Evolutionary conservation across 2,888 invertebrate species (phyloP).

Genomic region (Dryocosmus kuriphilus): DNA sequence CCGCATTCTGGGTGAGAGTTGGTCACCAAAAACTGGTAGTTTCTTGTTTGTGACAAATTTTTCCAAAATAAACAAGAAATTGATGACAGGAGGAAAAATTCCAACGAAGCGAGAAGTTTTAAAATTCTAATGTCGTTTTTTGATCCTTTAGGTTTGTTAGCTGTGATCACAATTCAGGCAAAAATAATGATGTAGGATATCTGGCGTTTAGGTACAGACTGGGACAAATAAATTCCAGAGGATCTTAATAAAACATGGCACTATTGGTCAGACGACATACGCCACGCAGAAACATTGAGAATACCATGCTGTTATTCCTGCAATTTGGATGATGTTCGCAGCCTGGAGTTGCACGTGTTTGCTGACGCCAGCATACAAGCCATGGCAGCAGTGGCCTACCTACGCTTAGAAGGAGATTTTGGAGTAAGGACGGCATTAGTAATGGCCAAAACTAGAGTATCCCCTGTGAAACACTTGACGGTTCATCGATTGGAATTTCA

Average conservation of each 20-base stretch:
- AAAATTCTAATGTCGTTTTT: constrained; percentile 58
- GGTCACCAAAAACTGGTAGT: too few relatives aligned
- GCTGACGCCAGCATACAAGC: constrained; percentile 50
- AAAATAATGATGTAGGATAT: constrained; percentile 58
- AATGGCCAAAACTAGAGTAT: constrained; percentile 40
- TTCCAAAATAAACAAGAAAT: too few relatives aligned
- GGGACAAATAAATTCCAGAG: constrained; percentile 49
- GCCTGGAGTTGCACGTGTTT: constrained; percentile 50
- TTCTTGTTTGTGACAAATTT: too few relatives aligned
- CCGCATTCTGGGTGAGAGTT: too few relatives aligned
- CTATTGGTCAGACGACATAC: constrained; percentile 53
- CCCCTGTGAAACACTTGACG: constrained; percentile 44
- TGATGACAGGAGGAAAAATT: constrained; percentile 13
- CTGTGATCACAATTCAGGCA: constrained; percentile 51
- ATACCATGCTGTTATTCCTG: constrained; percentile 54
- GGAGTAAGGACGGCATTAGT: constrained; percentile 5
- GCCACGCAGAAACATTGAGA: background rate
- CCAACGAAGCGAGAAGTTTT: constrained; percentile 57
- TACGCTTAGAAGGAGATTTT: constrained; percentile 3
- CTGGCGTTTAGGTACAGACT: constrained; percentile 45
- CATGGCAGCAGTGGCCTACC: constrained; percentile 46
- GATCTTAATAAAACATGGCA: constrained; percentile 45
- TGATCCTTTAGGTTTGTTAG: constrained; percentile 61
- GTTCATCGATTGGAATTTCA: constrained; percentile 49
- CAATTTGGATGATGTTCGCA: constrained; percentile 42